These are phyloP conservation scores for Strix uralensis DNA, from an alignment of 2,113 vertebrate species.

Conservation along the genomic window DNA sequence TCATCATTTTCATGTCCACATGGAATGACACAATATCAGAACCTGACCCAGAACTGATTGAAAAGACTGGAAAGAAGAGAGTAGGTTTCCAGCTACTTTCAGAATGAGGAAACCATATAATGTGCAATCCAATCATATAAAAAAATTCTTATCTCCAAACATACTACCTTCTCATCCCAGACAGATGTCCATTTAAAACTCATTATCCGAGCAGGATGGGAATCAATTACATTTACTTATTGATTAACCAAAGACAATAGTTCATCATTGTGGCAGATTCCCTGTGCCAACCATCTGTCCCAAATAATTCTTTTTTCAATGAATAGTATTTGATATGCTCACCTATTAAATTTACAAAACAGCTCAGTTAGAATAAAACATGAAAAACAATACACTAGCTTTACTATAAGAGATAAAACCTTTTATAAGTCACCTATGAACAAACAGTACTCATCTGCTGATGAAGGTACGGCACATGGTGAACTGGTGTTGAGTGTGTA, in stretches of 20 bases:
- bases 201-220: neutral
- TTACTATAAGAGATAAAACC: neutral
- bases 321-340: neutral
- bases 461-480: neutral
- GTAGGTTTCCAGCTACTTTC: neutral
- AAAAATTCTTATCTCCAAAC: neutral
- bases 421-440: neutral
- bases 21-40: neutral
- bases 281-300: neutral
- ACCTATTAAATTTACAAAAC: neutral
- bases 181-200: neutral
- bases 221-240: neutral
- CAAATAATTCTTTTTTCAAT: neutral
- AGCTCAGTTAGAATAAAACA: neutral
- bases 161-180: neutral
- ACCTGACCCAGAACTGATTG: neutral
- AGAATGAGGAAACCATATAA: neutral
- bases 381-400: neutral
- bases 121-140: neutral
- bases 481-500: neutral
- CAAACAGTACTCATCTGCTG: neutral
- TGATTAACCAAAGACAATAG: neutral
- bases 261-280: neutral
- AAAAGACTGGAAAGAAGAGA: neutral
- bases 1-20: neutral